phyloP scores from a whole-genome alignment of 1,140 invertebrate genomes.

The Brevipalpus yothersi region DNA sequence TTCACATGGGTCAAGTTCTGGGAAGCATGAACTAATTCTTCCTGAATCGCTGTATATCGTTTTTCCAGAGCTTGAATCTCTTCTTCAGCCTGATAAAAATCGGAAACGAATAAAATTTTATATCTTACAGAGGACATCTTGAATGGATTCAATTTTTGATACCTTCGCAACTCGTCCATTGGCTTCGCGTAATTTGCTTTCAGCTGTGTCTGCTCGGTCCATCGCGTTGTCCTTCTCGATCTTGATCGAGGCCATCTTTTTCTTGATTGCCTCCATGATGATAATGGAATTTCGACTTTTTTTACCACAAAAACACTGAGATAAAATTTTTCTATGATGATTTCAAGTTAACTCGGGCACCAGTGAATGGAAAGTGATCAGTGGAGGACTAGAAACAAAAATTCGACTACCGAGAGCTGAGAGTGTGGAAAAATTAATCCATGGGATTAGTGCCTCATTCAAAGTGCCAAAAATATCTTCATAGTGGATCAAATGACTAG shows the following conservation, averaged over 20 bases:
- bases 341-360: too few species aligned
- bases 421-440: too few species aligned
- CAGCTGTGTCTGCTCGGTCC: constrained; percentile 75
- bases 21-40: constrained; percentile 90
- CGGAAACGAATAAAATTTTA: background rate
- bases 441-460: too few species aligned
- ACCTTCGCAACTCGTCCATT: constrained; percentile 77
- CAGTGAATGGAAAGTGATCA: too few species aligned
- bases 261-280: constrained; percentile 94
- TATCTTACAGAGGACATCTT: background rate
- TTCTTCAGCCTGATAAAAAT: constrained; percentile 52
- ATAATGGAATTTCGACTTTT: background rate
- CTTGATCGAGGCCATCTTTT: constrained; percentile 99
- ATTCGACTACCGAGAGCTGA: too few species aligned
- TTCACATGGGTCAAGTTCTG: constrained; percentile 81
- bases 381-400: too few species aligned
- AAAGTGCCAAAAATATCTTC: too few species aligned
- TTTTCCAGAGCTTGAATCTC: constrained; percentile 89
- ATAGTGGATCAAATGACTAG: too few species aligned
- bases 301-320: background rate
- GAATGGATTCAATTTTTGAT: too few species aligned
- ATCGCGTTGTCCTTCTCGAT: constrained; percentile 95
- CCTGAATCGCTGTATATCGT: constrained; percentile 96
- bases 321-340: too few species aligned
- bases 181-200: constrained; percentile 78